Conservation (phyloP, 2,888 invertebrate species). For the Meta bourneti region DNA sequence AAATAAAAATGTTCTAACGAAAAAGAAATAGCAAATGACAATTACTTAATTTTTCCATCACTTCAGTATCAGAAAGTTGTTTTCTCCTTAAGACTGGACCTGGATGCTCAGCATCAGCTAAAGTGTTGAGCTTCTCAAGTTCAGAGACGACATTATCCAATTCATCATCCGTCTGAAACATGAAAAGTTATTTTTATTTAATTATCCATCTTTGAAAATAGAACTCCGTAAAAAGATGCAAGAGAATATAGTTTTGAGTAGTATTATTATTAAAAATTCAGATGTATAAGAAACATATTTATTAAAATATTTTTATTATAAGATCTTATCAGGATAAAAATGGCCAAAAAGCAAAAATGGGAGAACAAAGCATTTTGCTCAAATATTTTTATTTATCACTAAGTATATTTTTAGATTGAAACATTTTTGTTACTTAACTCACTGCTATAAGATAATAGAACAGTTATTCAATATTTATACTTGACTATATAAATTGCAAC, state of each 20-base stretch:
- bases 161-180: conserved; percentile 37
- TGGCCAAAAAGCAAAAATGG: background rate
- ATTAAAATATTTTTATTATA: background rate
- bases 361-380: too few relatives aligned
- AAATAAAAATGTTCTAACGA: background rate
- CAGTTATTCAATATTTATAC: too few relatives aligned
- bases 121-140: conserved; percentile 36
- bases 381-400: too few relatives aligned
- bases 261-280: background rate
- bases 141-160: conserved; percentile 52
- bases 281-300: background rate
- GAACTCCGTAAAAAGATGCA: too few relatives aligned
- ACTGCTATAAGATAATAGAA: too few relatives aligned
- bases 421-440: too few relatives aligned
- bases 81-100: conserved; percentile 59
- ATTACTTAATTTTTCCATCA: conserved; percentile 79
- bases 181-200: too few relatives aligned
- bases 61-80: conserved; percentile 67
- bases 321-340: background rate
- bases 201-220: too few relatives aligned
- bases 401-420: too few relatives aligned
- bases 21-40: background rate
- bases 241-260: background rate
- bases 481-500: too few relatives aligned
- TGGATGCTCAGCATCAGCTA: conserved; percentile 13